phyloP scores from a whole-genome alignment of 2,888 invertebrate species.

The Parasteatoda lunata region DNA sequence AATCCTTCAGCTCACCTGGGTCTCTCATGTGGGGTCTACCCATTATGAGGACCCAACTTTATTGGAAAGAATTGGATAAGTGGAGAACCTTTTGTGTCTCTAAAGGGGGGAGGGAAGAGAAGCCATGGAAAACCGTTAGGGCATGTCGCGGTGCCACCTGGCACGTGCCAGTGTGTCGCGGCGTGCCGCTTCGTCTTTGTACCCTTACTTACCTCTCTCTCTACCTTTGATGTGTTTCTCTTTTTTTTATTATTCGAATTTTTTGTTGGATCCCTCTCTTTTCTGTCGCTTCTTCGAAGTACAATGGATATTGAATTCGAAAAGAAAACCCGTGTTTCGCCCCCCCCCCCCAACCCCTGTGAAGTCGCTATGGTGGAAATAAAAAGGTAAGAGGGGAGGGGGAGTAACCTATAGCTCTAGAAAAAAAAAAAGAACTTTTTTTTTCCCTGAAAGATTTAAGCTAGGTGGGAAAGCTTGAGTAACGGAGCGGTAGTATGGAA shows the following conservation, averaged over 20 bases:
- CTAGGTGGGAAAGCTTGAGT: no score
- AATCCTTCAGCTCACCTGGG: conserved; percentile 54
- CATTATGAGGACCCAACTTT: conserved; percentile 8
- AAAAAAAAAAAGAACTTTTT: no score
- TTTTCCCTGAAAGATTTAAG: no score
- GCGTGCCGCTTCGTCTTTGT: conserved; percentile 35
- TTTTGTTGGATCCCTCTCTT: neutral
- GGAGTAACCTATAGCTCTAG: no score
- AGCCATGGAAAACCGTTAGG: conserved; percentile 47
- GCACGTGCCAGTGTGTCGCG: conserved; percentile 53
- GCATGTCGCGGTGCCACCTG: conserved; percentile 42
- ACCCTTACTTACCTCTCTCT: conserved; percentile 8
- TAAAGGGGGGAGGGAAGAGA: neutral
- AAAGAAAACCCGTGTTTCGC: neutral
- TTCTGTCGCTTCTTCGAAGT: neutral
- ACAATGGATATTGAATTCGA: conserved; percentile 5
- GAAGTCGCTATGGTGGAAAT: no score
- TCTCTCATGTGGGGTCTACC: neutral
- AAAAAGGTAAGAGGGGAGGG: no score
- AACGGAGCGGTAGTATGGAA: no score
- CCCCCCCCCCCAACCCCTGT: neutral
- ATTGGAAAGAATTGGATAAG: conserved; percentile 55
- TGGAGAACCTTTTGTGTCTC: conserved; percentile 42
- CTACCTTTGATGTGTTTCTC: conserved; percentile 6
- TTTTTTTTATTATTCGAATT: conserved; percentile 13